Evolutionary conservation across 2,888 invertebrate genomes (phyloP), one percentile per base, ranked within the genome.

Genomic region (Metallyticus violacea): DNA sequence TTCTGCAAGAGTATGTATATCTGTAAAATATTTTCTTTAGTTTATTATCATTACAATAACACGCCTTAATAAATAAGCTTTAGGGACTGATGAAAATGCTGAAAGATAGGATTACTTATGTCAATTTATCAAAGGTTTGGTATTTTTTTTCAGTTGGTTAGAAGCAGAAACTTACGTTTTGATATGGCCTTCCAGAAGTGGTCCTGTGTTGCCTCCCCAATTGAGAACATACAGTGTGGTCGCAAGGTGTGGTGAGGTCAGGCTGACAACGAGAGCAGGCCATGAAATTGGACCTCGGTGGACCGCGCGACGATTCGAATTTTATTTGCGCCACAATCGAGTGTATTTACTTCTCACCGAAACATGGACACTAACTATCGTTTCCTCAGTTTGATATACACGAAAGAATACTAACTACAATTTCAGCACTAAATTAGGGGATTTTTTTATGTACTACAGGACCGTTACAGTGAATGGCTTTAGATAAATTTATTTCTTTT

Each of bases 271-370:
- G 80, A 81, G 62, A 81, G 76, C 81, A 81, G 81, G 81, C 78
- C 86, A 81, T 80, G 81, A 77, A 77, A 81, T 81, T 86, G 81
- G 77, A 77, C 81, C 86, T 81, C 81, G 86, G 77, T 62, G 40
- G 40, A 62, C 40, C 40, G 40, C 40, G 40, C 40, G 40, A 62
- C 40, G 40, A 62, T 15, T 62, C 15, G 22, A 22, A 62, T 22
- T n/a, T n/a, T 62, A 62, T 62, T 62, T 62, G 40, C 40, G 40
- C 40, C 40, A 62, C 40, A 62, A 62, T 15, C n/a, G n/a, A n/a
- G n/a, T n/a, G n/a, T n/a, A n/a, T n/a, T n/a, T n/a, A n/a, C 40
- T 15, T 3, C 22, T 62, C 22, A 62, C 40, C 22, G 40, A 62
- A 4, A 62, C 40, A 62, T 62, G n/a, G n/a, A 15, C 40, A 62